A percentile compares a stretch with the other conserved stretches of the same genome.
phyloP scores from a whole-genome alignment of 2,888 invertebrate species.

The Drosophila imparisetae region DNA sequence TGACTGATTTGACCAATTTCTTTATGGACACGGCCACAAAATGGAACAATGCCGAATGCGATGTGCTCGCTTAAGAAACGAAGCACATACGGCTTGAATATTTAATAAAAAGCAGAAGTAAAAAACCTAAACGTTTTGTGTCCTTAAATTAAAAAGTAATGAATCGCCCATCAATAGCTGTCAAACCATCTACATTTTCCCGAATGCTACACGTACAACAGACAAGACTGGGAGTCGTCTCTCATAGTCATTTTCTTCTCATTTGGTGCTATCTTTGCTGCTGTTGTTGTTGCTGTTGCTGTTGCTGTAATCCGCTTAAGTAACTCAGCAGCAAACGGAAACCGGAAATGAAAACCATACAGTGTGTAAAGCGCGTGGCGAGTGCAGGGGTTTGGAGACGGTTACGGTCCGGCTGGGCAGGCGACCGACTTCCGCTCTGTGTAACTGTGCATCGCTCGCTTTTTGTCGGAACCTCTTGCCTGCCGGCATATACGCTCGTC shows the following conservation, averaged over 20 bases:
- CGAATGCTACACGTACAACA: background rate
- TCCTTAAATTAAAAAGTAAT: background rate
- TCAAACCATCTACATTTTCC: background rate
- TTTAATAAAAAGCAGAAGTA: conserved; percentile 1
- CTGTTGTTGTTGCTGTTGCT: conserved; percentile 19
- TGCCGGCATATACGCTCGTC: conserved; percentile 23
- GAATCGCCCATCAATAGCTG: background rate
- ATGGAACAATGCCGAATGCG: conserved; percentile 47
- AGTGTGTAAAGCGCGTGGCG: conserved; percentile 60
- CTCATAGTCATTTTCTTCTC: conserved; percentile 9
- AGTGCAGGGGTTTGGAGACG: background rate
- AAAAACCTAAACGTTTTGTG: background rate
- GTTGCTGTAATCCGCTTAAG: conserved; percentile 78
- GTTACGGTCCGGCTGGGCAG: conserved; percentile 45
- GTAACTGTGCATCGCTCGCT: conserved; percentile 29
- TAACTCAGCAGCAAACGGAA: conserved; percentile 76
- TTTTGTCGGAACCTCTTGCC: conserved; percentile 21
- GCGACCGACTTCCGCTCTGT: conserved; percentile 65
- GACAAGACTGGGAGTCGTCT: conserved; percentile 4
- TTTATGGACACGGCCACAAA: conserved; percentile 24
- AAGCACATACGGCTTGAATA: conserved; percentile 3
- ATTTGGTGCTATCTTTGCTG: conserved; percentile 19
- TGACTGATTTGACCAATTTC: conserved; percentile 46
- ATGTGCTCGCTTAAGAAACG: conserved; percentile 20
- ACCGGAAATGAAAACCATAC: conserved; percentile 80